Percentiles rank a stretch among this genome's conserved stretches.
Conservation (phyloP, 2,888 invertebrate species). For the Drosophila vallismaia region DNA sequence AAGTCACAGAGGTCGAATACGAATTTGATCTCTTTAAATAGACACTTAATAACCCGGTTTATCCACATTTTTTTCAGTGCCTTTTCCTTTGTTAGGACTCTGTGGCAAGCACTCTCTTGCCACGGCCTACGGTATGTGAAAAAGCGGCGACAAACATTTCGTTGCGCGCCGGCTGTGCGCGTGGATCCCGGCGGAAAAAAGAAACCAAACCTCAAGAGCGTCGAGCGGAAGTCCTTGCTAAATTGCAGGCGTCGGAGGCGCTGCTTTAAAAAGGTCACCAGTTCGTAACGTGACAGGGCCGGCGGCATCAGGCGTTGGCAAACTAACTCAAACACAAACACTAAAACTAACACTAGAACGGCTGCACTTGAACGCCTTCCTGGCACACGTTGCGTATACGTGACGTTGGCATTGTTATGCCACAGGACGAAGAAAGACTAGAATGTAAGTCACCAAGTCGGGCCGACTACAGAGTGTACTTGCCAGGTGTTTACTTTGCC, state of each 20-base stretch:
- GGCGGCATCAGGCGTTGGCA: slow-evolving; percentile 20
- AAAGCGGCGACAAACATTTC: slow-evolving; percentile 5
- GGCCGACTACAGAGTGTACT: background rate
- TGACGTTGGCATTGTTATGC: slow-evolving; percentile 35
- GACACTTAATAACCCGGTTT: background rate
- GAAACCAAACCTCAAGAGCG: slow-evolving; percentile 12
- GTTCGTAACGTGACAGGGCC: slow-evolving; percentile 39
- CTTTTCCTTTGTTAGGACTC: slow-evolving; percentile 12
- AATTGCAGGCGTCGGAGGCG: slow-evolving; percentile 34
- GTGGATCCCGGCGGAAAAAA: slow-evolving; percentile 17
- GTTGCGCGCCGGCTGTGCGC: slow-evolving; percentile 18
- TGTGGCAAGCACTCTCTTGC: no score
- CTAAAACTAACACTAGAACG: background rate
- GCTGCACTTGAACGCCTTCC: slow-evolving; percentile 35
- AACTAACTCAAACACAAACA: slow-evolving; percentile 24
- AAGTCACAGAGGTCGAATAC: background rate
- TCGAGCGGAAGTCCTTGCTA: slow-evolving; percentile 44
- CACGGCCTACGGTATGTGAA: background rate
- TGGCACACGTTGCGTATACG: slow-evolving; percentile 58
- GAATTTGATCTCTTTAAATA: background rate
- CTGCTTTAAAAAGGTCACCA: slow-evolving; percentile 49
- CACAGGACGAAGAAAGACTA: slow-evolving; percentile 12
- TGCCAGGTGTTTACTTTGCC: slow-evolving; percentile 33
- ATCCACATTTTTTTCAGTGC: background rate
- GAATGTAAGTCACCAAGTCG: slow-evolving; percentile 11